Conservation (phyloP, 2,888 invertebrate genomes). For the Nezara viridula region DNA sequence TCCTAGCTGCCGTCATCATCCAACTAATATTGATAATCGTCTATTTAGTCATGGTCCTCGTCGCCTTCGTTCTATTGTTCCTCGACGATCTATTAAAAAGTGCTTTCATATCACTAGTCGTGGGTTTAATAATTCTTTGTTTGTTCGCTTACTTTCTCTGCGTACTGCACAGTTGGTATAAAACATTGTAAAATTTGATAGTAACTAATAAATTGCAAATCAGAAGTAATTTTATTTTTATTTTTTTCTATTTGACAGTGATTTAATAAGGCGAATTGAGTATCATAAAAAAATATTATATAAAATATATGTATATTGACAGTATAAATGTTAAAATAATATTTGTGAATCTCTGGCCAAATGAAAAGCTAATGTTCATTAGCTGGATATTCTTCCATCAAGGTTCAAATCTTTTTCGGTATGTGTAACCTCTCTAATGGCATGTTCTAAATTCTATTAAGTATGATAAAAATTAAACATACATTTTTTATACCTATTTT, state of each 20-base stretch:
- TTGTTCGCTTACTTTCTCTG: not conserved
- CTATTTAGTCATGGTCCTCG: not conserved
- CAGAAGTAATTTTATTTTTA: not conserved
- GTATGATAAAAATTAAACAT: no score
- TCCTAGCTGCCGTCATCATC: not conserved
- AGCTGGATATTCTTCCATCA: no score
- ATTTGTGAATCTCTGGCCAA: no score
- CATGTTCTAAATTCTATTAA: no score
- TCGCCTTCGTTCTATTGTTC: not conserved
- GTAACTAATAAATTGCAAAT: not conserved
- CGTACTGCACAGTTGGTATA: not conserved
- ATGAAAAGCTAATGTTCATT: no score
- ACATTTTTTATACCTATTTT: no score
- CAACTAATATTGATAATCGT: not conserved
- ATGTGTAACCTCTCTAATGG: no score
- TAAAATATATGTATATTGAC: no score
- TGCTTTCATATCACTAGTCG: not conserved
- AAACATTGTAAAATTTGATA: not conserved
- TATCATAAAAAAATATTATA: no score
- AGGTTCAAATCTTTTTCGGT: no score
- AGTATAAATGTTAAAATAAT: no score
- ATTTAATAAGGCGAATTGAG: no score
- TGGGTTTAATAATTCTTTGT: not conserved
- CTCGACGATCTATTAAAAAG: not conserved
- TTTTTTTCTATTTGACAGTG: not conserved